phyloP scores from a whole-genome alignment of 2,888 invertebrate genomes.

The Tenthredo scrophulariae region DNA sequence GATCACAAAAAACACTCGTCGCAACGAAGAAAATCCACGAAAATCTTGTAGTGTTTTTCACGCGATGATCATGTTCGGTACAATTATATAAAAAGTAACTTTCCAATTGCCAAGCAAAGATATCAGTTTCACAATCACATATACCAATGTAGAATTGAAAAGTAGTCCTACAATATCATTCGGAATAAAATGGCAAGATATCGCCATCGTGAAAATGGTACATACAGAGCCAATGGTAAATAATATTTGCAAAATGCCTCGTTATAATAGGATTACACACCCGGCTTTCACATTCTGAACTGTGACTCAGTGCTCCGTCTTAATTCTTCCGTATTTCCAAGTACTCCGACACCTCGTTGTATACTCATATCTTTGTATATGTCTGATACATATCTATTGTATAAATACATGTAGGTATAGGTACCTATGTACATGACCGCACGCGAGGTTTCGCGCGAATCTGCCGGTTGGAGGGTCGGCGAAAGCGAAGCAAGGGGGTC shows the following conservation, averaged over 20 bases:
- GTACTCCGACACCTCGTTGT: slow-evolving; percentile 2
- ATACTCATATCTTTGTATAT: neutral
- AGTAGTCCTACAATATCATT: neutral
- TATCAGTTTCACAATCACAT: neutral
- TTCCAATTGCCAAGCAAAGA: neutral
- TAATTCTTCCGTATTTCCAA: slow-evolving; percentile 21
- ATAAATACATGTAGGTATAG: slow-evolving; percentile 23
- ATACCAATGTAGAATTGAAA: neutral
- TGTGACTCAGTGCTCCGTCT: slow-evolving; percentile 33
- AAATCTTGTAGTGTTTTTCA: neutral
- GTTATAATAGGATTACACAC: neutral
- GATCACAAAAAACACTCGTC: slow-evolving; percentile 24
- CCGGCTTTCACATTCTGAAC: neutral
- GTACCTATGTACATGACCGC: slow-evolving; percentile 26
- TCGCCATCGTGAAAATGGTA: neutral
- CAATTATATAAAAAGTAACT: neutral
- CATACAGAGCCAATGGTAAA: neutral
- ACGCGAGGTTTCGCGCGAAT: slow-evolving; percentile 21
- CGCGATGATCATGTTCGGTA: neutral
- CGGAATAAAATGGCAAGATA: neutral
- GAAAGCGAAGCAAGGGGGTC: slow-evolving; percentile 44
- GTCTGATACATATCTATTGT: slow-evolving; percentile 7
- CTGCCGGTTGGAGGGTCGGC: slow-evolving; percentile 19
- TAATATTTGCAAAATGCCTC: slow-evolving; percentile 9
- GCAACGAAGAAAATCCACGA: neutral